Percentiles rank a stretch among this genome's conserved stretches.
Evolutionary conservation across 1,140 invertebrate species (phyloP).

Genomic region (Drosophila guanche): DNA sequence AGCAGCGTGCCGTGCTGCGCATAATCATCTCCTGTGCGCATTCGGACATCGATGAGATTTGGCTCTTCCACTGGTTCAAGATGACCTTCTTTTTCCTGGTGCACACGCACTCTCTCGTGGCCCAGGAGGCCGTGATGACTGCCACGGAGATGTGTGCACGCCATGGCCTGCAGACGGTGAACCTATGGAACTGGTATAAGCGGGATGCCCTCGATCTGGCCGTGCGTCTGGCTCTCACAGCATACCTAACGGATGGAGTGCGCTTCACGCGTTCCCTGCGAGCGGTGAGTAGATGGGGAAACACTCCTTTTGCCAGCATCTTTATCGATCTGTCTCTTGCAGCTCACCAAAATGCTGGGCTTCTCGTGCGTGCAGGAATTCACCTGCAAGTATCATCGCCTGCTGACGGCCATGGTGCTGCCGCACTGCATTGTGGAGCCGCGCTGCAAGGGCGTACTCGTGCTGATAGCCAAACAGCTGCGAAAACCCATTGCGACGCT

Average conservation of each 20-base stretch:
- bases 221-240: constrained; percentile 86
- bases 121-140: constrained; percentile 86
- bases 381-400: constrained; percentile 73
- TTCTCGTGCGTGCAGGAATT: constrained; percentile 79
- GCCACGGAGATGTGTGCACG: constrained; percentile 86
- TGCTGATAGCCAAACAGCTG: constrained; percentile 76
- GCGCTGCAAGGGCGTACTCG: constrained; percentile 68
- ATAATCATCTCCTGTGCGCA: constrained; percentile 54
- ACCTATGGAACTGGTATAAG: constrained; percentile 88
- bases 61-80: constrained; percentile 85
- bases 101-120: constrained; percentile 86
- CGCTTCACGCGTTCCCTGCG: constrained; percentile 78
- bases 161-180: constrained; percentile 85
- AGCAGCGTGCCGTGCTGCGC: constrained; percentile 47
- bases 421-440: constrained; percentile 84
- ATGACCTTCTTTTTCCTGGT: constrained; percentile 87
- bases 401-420: constrained; percentile 82
- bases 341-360: constrained; percentile 75
- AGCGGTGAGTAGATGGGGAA: constrained; percentile 79
- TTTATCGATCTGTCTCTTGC: neutral
- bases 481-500: constrained; percentile 86
- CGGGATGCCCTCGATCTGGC: constrained; percentile 86
- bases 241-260: constrained; percentile 85
- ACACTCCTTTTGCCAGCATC: accelerated
- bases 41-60: constrained; percentile 77